Evolutionary conservation across 1,140 invertebrate species (phyloP), one percentile per base, ranked within the genome.

Genomic region (Drosophila ohnishii): DNA sequence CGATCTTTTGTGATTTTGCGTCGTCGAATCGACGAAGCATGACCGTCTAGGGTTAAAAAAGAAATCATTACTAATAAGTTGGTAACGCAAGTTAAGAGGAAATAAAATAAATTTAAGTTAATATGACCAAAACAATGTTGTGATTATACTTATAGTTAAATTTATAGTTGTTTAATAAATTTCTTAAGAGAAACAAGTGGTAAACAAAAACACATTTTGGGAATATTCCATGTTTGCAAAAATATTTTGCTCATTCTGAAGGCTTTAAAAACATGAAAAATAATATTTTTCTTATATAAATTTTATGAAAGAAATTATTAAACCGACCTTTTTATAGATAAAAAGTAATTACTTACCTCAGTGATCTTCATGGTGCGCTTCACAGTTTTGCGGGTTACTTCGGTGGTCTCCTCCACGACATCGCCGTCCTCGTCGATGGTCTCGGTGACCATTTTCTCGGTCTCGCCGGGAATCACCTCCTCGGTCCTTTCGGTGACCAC

Each of bases 311-410:
- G 10, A 4, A 0, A 28, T n/a, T 30, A 11, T 16, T 11, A 10
- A 19, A 19, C 19, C 19, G 19, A 19, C 0, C 19, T n/a, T n/a
- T 14, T 2, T 8, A 32, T 11, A 16, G 8, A 32, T 16, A 32
- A 11, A 9, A 30, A 11, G 9, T 0, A n/a, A 32, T 34, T 2
- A 89, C 90, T 87, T 42, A 91, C 90, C 90, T 91, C 90, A 51
- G 90, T 91, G 42, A 91, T 91, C 86, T 91, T 91, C 90, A 91
- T 91, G 59, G 90, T 91, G 35, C 90, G 79, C 72, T 91, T 91
- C 16, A 91, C 88, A 22, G 83, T 86, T 58, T 91, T 91, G 55
- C 90, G 81, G 42, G 84, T 91, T 2, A 91, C 82, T 69, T 91
- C 81, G 22, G 90, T 91, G 25, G 87, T 90, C 61, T 91, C 90